phyloP scores from a whole-genome alignment of 2,888 invertebrate species.

The Lasioglossum oenotherae region DNA sequence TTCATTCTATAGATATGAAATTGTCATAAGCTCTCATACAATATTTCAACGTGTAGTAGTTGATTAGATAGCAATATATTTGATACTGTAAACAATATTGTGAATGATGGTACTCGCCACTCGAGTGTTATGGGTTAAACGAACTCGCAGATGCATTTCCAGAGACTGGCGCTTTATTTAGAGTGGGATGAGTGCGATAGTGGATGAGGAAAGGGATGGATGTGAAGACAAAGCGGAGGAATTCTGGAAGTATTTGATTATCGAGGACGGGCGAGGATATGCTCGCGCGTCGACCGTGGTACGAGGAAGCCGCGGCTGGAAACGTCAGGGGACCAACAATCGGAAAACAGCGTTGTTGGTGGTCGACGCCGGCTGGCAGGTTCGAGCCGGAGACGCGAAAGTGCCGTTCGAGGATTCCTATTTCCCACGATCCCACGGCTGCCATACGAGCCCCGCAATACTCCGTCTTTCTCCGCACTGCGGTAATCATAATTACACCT shows the following conservation, averaged over 20 bases:
- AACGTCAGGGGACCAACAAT: constrained; percentile 78
- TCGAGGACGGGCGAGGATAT: constrained; percentile 3
- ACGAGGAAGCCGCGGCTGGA: constrained; percentile 44
- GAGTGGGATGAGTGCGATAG: background rate
- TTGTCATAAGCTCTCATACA: too few relatives aligned
- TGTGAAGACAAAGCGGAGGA: background rate
- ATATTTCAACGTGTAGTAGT: too few relatives aligned
- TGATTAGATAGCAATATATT: too few relatives aligned
- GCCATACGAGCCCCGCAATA: constrained; percentile 81
- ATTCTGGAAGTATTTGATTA: constrained; percentile 50
- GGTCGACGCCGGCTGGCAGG: constrained; percentile 63
- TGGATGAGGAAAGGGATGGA: background rate
- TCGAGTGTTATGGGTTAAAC: too few relatives aligned
- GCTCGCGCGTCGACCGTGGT: constrained; percentile 13
- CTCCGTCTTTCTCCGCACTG: constrained; percentile 80
- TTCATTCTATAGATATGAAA: too few relatives aligned
- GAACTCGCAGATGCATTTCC: background rate
- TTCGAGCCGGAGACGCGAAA: constrained; percentile 78
- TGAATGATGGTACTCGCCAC: too few relatives aligned
- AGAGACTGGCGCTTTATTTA: background rate
- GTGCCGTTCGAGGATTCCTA: constrained; percentile 83
- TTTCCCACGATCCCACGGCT: constrained; percentile 82
- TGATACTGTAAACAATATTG: too few relatives aligned
- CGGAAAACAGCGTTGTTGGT: constrained; percentile 77
- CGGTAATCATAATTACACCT: constrained; percentile 83